Evolutionary conservation across 2,797 vertebrate species (phyloP).

Genomic region (Staurois parvus): DNA sequence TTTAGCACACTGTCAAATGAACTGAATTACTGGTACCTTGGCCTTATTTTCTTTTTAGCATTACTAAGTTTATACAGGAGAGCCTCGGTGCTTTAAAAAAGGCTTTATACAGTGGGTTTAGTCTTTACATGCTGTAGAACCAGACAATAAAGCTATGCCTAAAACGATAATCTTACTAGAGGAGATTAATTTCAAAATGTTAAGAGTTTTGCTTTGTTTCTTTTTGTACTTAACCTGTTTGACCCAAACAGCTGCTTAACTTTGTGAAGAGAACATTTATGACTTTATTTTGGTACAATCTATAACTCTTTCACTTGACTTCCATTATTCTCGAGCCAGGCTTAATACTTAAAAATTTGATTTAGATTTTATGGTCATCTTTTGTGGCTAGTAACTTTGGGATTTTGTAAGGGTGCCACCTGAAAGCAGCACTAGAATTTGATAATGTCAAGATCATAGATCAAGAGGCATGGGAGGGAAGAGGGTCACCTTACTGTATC

Average conservation of each 20-base stretch:
- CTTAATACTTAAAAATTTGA: conserved; percentile 77
- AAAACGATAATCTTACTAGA: conserved; percentile 40
- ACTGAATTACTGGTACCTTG: too few relatives aligned
- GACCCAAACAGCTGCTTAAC: conserved; percentile 78
- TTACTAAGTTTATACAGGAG: conserved; percentile 7
- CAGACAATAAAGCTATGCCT: conserved; percentile 24
- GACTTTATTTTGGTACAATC: conserved; percentile 82
- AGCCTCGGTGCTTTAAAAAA: conserved; percentile 16
- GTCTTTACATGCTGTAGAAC: not conserved
- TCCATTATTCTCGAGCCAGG: conserved; percentile 75
- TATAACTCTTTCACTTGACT: conserved; percentile 76
- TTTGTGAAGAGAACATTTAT: conserved; percentile 75
- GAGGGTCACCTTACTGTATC: conserved; percentile 67
- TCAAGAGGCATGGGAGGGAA: conserved; percentile 21
- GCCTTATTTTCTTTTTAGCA: too few relatives aligned
- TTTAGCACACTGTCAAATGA: not conserved
- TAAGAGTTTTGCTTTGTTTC: conserved; percentile 62
- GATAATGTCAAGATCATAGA: conserved; percentile 53
- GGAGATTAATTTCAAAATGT: conserved; percentile 67
- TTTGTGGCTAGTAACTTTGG: conserved; percentile 74
- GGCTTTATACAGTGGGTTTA: conserved; percentile 6
- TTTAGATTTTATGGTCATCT: conserved; percentile 79
- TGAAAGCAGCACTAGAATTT: conserved; percentile 61
- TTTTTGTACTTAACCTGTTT: conserved; percentile 70
- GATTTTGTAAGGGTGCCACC: conserved; percentile 66